Percentiles rank a stretch among this genome's conserved stretches.
These are phyloP conservation scores for Galerucella calmariensis DNA, from an alignment of 2,888 invertebrate species.

Conservation along the genomic window DNA sequence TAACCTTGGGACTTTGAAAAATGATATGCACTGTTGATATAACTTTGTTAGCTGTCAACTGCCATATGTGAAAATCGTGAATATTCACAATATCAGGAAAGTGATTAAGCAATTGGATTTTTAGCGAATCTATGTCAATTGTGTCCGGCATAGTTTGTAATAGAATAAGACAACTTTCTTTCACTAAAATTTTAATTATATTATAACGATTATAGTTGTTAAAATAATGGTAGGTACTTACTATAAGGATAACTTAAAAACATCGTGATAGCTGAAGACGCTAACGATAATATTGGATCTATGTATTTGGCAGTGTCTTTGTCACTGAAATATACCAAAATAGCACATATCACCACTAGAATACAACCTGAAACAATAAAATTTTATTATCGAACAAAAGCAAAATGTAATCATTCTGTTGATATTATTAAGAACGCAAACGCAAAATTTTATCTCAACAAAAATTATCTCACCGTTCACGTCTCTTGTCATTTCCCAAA, in stretches of 20 bases:
- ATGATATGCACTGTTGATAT: conserved; percentile 88
- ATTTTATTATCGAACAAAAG: neutral
- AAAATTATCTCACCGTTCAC: conserved; percentile 60
- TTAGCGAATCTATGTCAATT: conserved; percentile 80
- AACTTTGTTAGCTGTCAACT: conserved; percentile 80
- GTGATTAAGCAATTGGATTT: conserved; percentile 71
- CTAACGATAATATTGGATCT: conserved; percentile 80
- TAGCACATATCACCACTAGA: conserved; percentile 77
- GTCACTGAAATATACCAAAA: conserved; percentile 71
- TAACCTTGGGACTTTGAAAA: conserved; percentile 73
- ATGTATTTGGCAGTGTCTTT: conserved; percentile 74
- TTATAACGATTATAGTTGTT: too few relatives aligned
- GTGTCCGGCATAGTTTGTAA: conserved; percentile 93
- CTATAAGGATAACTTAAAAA: conserved; percentile 84
- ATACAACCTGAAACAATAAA: conserved; percentile 71
- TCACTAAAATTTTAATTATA: conserved; percentile 76
- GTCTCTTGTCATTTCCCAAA: conserved; percentile 70
- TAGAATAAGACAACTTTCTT: conserved; percentile 87
- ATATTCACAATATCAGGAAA: conserved; percentile 80
- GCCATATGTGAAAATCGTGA: conserved; percentile 92
- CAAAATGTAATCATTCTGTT: too few relatives aligned
- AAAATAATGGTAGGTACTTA: conserved; percentile 66
- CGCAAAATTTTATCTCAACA: neutral
- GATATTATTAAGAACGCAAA: too few relatives aligned
- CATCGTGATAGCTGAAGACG: conserved; percentile 78